These are phyloP conservation scores for Dolomedes plantarius DNA, from an alignment of 2,888 invertebrate genomes.

Conservation along the genomic window DNA sequence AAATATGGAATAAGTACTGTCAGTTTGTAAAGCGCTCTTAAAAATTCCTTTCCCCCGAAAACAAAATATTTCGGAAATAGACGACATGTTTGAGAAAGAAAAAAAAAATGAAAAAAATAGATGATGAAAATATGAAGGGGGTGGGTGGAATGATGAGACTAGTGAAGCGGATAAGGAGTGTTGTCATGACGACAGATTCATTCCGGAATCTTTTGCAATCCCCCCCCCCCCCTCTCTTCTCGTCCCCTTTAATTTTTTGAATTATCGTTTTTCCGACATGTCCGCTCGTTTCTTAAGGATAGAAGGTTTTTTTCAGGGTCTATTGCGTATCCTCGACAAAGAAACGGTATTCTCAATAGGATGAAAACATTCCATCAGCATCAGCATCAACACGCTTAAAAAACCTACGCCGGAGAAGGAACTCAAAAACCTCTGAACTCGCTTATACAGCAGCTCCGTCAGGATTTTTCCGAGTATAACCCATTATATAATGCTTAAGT, in stretches of 20 bases:
- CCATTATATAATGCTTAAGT: no score
- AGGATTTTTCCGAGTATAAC: no score
- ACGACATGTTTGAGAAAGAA: slow-evolving; percentile 34
- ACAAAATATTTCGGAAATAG: slow-evolving; percentile 64
- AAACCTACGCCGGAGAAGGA: no score
- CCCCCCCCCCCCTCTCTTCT: neutral
- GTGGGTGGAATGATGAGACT: slow-evolving; percentile 13
- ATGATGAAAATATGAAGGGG: slow-evolving; percentile 31
- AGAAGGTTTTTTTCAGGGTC: neutral
- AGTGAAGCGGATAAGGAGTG: slow-evolving; percentile 49
- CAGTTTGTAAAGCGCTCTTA: slow-evolving; percentile 34
- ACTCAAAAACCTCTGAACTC: no score
- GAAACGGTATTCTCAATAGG: neutral
- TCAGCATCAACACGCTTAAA: no score
- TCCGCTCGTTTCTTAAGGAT: neutral
- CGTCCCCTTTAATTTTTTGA: slow-evolving; percentile 13
- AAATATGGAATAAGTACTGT: slow-evolving; percentile 17
- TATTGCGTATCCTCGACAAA: neutral
- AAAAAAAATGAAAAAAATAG: slow-evolving; percentile 13
- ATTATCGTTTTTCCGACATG: slow-evolving; percentile 5
- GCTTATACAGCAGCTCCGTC: no score
- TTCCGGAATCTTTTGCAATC: slow-evolving; percentile 40
- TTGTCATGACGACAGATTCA: slow-evolving; percentile 55
- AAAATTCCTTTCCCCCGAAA: slow-evolving; percentile 19
- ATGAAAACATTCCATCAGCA: no score